Percentiles rank a stretch among this genome's conserved stretches.
Evolutionary conservation across 2,888 invertebrate species (phyloP).

Genomic region (Tiphia femorata): DNA sequence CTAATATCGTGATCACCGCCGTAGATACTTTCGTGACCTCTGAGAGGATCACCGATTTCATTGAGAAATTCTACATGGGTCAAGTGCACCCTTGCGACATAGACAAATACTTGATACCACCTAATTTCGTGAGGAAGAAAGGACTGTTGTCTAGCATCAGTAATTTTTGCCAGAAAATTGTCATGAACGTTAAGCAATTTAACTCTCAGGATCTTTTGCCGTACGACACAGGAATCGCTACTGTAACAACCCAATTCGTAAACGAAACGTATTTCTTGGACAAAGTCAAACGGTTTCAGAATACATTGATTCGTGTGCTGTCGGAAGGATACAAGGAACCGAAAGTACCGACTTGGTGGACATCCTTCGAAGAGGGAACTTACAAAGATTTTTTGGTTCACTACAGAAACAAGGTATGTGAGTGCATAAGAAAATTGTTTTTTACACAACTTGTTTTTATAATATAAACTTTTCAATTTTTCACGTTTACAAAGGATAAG

Average conservation of each 20-base stretch:
- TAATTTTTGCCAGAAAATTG: conserved; percentile 55
- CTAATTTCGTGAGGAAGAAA: conserved; percentile 53
- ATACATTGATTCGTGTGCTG: conserved; percentile 37
- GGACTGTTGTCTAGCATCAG: conserved; percentile 51
- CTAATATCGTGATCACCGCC: conserved; percentile 53
- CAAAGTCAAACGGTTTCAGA: conserved; percentile 40
- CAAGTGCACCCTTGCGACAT: conserved; percentile 53
- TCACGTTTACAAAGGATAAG: conserved; percentile 36
- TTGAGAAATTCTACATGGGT: conserved; percentile 45
- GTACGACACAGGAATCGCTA: conserved; percentile 26
- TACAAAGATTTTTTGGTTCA: conserved; percentile 49
- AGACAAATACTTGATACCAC: conserved; percentile 56
- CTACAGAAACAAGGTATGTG: conserved; percentile 47
- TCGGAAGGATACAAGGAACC: conserved; percentile 43
- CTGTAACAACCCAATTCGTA: too few species aligned
- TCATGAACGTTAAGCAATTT: conserved; percentile 27
- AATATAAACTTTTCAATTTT: background rate
- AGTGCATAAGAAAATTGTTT: background rate
- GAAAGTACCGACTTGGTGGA: conserved; percentile 58
- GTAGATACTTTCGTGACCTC: conserved; percentile 59
- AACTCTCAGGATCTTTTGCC: conserved; percentile 44
- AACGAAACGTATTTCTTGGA: conserved; percentile 47
- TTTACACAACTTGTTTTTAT: background rate
- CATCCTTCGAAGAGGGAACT: conserved; percentile 54
- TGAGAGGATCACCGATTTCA: conserved; percentile 53